These are phyloP conservation scores for Stomatorhinus ivindoensis DNA, from an alignment of 2,113 vertebrate species.

Conservation along the genomic window DNA sequence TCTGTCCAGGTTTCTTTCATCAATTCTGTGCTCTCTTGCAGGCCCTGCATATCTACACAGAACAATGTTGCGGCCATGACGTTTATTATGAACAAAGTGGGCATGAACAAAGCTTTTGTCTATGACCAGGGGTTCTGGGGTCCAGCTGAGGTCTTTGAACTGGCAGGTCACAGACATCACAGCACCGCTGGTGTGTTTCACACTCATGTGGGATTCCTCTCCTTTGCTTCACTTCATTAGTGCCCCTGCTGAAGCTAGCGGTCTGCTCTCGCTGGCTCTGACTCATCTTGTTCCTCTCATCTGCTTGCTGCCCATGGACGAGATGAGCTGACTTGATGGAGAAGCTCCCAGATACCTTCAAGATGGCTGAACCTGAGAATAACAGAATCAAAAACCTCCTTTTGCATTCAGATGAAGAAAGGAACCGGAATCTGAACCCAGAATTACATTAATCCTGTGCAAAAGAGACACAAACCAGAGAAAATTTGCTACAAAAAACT, in stretches of 20 bases:
- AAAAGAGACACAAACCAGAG: constrained; percentile 1
- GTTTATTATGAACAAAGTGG: constrained; percentile 24
- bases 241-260: constrained; percentile 57
- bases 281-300: neutral
- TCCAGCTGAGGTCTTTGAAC: constrained; percentile 29
- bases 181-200: constrained; percentile 6
- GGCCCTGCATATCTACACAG: constrained; percentile 15
- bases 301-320: neutral
- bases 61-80: constrained; percentile 17
- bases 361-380: neutral
- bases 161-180: constrained; percentile 25
- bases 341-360: neutral
- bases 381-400: neutral
- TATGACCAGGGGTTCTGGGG: constrained; percentile 14
- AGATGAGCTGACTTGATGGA: neutral
- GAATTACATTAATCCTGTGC: constrained; percentile 15
- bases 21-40: neutral
- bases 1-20: neutral
- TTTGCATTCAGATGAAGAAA: neutral
- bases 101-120: constrained; percentile 28
- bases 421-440: neutral
- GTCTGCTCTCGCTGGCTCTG: constrained; percentile 36
- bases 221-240: constrained; percentile 66
- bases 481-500: neutral
- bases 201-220: constrained; percentile 41